Conservation (phyloP, 2,888 invertebrate genomes). For the Ptychoptera contaminata region DNA sequence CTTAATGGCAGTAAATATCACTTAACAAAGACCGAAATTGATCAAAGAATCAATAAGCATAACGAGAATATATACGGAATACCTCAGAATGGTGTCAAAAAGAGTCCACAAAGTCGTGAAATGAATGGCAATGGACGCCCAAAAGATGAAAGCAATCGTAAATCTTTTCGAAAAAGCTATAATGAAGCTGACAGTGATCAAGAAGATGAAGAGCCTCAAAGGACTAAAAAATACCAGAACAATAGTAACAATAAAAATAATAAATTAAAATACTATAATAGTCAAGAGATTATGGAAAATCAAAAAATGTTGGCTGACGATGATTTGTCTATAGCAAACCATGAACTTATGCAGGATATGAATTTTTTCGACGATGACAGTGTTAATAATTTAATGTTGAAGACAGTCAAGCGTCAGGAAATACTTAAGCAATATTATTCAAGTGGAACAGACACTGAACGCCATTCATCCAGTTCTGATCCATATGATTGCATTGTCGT, state of each 20-base stretch:
- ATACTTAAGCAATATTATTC: slow-evolving; percentile 54
- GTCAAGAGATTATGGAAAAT: slow-evolving; percentile 1
- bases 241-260: too few relatives aligned
- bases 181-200: too few relatives aligned
- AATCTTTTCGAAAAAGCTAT: not conserved
- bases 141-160: not conserved
- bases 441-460: slow-evolving; percentile 45
- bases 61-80: not conserved
- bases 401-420: slow-evolving; percentile 56
- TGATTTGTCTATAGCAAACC: not conserved
- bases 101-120: too few relatives aligned
- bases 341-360: slow-evolving; percentile 34
- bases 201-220: too few relatives aligned
- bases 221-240: too few relatives aligned
- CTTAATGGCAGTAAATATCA: slow-evolving; percentile 5
- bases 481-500: slow-evolving; percentile 71
- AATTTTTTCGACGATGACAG: slow-evolving; percentile 48
- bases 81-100: not conserved
- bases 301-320: slow-evolving; percentile 1
- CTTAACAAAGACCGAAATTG: slow-evolving; percentile 8
- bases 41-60: slow-evolving; percentile 4
- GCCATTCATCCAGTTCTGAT: slow-evolving; percentile 53
- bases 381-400: slow-evolving; percentile 44
- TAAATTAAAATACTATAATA: too few relatives aligned
- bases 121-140: slow-evolving; percentile 4